Evolutionary conservation across 2,888 invertebrate genomes (phyloP).

Genomic region (Icerya purchasi): DNA sequence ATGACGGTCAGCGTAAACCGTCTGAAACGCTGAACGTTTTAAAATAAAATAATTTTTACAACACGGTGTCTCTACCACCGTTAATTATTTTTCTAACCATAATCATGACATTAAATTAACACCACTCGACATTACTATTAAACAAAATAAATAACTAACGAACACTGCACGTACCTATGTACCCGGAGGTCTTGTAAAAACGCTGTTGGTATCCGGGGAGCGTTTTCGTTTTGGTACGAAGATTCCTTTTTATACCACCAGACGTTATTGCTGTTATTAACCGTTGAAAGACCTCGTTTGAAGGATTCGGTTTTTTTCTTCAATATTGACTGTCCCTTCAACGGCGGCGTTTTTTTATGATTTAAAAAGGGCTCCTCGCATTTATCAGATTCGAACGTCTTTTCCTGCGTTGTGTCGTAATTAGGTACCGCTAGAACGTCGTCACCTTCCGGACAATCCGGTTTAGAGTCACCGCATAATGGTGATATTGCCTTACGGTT

Average conservation of each 20-base stretch:
- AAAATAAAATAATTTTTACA: no score
- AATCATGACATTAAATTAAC: no score
- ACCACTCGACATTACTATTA: no score
- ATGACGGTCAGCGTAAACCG: no score
- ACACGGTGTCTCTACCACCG: no score
- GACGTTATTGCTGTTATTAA: constrained; percentile 8
- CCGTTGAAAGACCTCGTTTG: constrained; percentile 9
- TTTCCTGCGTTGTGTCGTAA: constrained; percentile 1
- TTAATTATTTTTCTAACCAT: no score
- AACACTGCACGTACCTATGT: no score
- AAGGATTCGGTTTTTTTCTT: constrained; percentile 12
- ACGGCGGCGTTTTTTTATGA: neutral
- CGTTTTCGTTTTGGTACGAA: constrained; percentile 12
- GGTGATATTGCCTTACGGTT: constrained; percentile 2
- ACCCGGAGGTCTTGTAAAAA: constrained; percentile 50
- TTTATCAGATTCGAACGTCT: neutral
- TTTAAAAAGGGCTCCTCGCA: neutral
- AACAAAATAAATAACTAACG: no score
- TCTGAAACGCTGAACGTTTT: no score
- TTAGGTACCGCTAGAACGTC: neutral
- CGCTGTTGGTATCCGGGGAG: constrained; percentile 31
- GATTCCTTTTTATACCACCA: constrained; percentile 16
- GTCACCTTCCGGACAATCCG: neutral
- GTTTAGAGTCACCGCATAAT: neutral
- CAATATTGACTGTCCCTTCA: constrained; percentile 9